phyloP scores from a whole-genome alignment of 2,113 vertebrate species.

The Silurus meridionalis region DNA sequence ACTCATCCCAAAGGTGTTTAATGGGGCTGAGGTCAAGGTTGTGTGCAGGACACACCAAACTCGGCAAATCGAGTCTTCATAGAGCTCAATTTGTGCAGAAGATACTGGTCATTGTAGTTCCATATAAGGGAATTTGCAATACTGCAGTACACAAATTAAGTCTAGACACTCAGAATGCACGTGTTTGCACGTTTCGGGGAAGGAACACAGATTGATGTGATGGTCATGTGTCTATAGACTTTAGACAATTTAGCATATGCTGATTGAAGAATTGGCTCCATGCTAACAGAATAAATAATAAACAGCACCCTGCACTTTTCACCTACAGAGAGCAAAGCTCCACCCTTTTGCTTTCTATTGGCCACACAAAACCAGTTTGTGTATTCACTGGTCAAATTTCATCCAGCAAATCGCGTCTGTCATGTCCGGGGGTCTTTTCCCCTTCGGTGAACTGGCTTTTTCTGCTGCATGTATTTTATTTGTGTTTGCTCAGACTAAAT shows the following conservation, averaged over 20 bases:
- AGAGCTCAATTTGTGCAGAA: background rate
- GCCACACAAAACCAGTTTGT: slow-evolving; percentile 17
- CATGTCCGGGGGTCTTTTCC: background rate
- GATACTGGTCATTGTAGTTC: background rate
- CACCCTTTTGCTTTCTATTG: background rate
- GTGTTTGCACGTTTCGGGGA: background rate
- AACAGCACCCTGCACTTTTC: slow-evolving; percentile 1
- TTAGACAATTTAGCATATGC: background rate
- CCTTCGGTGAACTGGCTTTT: background rate
- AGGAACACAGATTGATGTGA: background rate
- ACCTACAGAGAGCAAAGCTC: background rate
- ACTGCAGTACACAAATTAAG: background rate
- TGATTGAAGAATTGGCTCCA: background rate
- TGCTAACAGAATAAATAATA: slow-evolving; percentile 5
- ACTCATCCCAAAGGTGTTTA: background rate
- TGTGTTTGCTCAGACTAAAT: background rate
- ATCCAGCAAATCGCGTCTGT: background rate
- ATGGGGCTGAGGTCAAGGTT: background rate
- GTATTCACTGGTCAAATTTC: background rate
- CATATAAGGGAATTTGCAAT: background rate
- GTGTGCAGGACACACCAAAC: background rate
- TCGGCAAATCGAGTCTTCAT: background rate
- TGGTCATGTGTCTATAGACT: background rate
- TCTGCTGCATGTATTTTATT: background rate
- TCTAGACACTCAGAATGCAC: background rate